Percentiles rank a stretch among this genome's conserved stretches.
These are phyloP conservation scores for Calosoma granatense DNA, from an alignment of 1,140 invertebrate genomes.

Conservation along the genomic window DNA sequence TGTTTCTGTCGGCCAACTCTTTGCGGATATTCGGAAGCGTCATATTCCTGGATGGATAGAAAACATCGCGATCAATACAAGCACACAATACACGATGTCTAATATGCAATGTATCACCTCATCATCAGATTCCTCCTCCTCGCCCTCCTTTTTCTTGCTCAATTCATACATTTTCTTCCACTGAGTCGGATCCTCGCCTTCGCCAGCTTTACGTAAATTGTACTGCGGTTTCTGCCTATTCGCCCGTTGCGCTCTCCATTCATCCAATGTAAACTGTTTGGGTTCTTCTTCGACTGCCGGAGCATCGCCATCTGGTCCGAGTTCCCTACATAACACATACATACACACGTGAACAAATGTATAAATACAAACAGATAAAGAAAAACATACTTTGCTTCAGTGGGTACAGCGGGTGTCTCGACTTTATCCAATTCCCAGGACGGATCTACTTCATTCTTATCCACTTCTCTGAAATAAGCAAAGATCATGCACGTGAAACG, in stretches of 20 bases:
- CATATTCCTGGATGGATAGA: constrained; percentile 70
- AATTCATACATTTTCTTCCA: constrained; percentile 88
- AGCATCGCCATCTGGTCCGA: constrained; percentile 37
- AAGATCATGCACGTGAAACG: constrained; percentile 8
- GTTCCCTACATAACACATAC: constrained; percentile 27
- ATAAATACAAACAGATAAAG: not conserved
- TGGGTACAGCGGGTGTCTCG: constrained; percentile 29
- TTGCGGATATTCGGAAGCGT: constrained; percentile 72
- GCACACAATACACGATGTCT: no score
- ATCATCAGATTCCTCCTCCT: constrained; percentile 46
- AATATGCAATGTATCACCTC: no score
- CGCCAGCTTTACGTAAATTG: constrained; percentile 83
- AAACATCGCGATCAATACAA: no score
- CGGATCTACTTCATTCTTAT: constrained; percentile 27
- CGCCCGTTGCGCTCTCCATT: constrained; percentile 73
- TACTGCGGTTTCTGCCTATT: constrained; percentile 70
- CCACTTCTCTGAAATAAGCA: constrained; percentile 25
- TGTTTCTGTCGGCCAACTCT: constrained; percentile 80
- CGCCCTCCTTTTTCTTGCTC: constrained; percentile 66
- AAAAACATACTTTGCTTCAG: constrained; percentile 28
- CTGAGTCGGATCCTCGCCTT: constrained; percentile 80
- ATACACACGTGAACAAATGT: constrained; percentile 9
- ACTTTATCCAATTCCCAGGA: constrained; percentile 38
- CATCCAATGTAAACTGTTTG: constrained; percentile 75
- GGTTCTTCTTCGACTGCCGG: constrained; percentile 60